These are phyloP conservation scores for Thamnophis elegans DNA, from an alignment of 2,797 vertebrate species.

Conservation along the genomic window DNA sequence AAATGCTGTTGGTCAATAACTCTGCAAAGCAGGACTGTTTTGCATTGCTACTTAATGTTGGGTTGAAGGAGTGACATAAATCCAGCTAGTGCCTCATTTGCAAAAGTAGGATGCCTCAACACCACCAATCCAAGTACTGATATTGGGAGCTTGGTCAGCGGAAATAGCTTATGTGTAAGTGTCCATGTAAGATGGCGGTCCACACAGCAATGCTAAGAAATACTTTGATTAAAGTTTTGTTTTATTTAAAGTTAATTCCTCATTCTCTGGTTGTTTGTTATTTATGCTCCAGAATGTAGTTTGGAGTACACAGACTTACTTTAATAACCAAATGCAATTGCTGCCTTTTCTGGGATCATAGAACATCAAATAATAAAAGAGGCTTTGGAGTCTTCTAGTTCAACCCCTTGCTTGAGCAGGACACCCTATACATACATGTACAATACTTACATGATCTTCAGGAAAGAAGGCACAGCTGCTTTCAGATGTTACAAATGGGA, in stretches of 20 bases:
- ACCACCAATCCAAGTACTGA: neutral
- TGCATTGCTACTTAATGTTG: neutral
- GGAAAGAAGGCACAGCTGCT: neutral
- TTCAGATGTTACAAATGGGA: neutral
- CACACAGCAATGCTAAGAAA: neutral
- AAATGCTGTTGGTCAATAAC: neutral
- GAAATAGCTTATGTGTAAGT: neutral
- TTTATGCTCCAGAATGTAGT: neutral
- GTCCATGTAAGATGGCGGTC: neutral
- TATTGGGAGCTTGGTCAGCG: neutral
- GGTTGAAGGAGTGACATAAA: neutral
- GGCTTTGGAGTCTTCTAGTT: neutral
- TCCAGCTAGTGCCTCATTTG: neutral
- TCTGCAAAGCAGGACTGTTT: neutral
- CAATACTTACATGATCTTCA: neutral
- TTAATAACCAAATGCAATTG: neutral
- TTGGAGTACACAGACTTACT: neutral
- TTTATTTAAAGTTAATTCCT: neutral
- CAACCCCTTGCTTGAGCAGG: neutral
- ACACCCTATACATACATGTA: neutral
- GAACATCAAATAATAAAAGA: neutral
- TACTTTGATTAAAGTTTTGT: neutral
- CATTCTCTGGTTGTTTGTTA: neutral
- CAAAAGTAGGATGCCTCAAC: neutral
- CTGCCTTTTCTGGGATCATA: neutral